Conservation (phyloP, 2,797 vertebrate genomes). For the Pseudochirops cupreus region DNA sequence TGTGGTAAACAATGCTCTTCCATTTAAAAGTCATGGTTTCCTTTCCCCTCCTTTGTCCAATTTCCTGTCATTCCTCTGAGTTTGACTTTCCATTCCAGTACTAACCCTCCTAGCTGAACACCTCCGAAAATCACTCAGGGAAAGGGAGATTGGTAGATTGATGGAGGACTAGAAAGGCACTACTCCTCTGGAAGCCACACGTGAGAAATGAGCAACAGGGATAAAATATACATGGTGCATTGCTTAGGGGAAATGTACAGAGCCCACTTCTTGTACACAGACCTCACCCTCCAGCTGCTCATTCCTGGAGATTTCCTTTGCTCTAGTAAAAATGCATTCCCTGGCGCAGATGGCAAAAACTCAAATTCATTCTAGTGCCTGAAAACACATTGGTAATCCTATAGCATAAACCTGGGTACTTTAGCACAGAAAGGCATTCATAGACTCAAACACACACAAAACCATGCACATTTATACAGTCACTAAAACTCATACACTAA, state of each 20-base stretch:
- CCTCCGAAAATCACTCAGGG: background rate
- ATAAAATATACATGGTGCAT: background rate
- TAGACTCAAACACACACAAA: background rate
- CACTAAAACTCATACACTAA: background rate
- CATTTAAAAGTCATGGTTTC: background rate
- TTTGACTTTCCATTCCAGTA: background rate
- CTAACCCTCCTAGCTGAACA: background rate
- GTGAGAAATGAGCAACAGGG: background rate
- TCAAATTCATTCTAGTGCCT: background rate
- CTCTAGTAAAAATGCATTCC: background rate
- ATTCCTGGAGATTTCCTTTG: background rate
- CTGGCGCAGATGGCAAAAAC: background rate
- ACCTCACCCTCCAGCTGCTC: background rate
- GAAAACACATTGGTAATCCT: background rate
- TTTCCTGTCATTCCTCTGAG: background rate
- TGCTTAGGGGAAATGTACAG: background rate
- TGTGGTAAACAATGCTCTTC: background rate
- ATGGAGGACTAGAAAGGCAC: background rate
- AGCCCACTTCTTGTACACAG: background rate
- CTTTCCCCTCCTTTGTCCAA: background rate
- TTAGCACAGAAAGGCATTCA: background rate
- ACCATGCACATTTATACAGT: background rate
- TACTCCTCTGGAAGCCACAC: background rate
- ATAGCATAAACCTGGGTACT: accelerated
- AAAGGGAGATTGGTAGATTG: background rate